Evolutionary conservation across 2,113 vertebrate species (phyloP).

Genomic region (Clarias batrachus): DNA sequence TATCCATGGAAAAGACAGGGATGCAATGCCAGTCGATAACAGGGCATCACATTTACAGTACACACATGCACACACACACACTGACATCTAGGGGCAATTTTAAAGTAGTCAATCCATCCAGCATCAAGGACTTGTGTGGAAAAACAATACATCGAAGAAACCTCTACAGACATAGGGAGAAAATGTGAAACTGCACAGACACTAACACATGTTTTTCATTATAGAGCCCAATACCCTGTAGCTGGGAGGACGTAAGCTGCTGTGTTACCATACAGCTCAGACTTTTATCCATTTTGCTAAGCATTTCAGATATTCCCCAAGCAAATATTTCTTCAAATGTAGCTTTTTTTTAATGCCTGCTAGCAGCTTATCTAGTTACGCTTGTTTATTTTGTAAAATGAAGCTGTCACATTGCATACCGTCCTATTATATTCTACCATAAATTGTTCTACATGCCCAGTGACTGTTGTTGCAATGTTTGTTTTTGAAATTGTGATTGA

Average conservation of each 20-base stretch:
- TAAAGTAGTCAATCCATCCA: not conserved
- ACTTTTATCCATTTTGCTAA: not conserved
- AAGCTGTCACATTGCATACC: not conserved
- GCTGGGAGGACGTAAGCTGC: not conserved
- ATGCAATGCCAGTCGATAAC: not conserved
- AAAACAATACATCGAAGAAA: not conserved
- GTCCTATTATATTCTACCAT: not conserved
- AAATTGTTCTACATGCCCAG: not conserved
- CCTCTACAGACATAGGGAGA: not conserved
- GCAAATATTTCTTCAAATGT: not conserved
- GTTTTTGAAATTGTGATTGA: slow-evolving; percentile 1
- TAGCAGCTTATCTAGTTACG: not conserved
- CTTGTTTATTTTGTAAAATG: slow-evolving; percentile 8
- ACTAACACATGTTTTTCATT: not conserved
- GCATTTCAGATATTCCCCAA: not conserved
- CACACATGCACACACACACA: not conserved
- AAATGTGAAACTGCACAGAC: not conserved
- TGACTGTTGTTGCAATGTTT: not conserved
- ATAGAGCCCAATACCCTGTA: not conserved
- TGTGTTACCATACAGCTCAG: not conserved
- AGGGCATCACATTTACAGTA: not conserved
- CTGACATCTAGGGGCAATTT: not conserved
- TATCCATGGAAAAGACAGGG: not conserved
- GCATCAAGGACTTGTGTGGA: not conserved
- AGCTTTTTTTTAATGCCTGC: slow-evolving; percentile 6